Conservation (phyloP, 2,797 vertebrate genomes). For the Ptychobarbus kaznakovi region DNA sequence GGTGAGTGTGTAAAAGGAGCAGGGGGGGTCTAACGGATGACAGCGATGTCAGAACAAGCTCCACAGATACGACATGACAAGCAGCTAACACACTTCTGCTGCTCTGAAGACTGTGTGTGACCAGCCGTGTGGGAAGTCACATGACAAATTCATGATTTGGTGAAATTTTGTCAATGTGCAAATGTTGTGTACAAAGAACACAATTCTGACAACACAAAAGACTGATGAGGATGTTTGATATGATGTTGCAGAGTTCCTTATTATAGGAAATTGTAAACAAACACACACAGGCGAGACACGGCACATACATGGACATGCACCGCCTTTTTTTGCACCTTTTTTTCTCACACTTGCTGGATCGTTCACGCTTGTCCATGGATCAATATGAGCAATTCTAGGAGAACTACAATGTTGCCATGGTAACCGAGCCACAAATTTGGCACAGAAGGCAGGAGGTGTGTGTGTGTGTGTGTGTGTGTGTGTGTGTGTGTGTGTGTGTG, state of each 20-base stretch:
- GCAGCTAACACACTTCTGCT: slow-evolving; percentile 86
- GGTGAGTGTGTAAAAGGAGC: slow-evolving; percentile 52
- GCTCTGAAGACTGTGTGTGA: slow-evolving; percentile 62
- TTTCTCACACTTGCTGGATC: slow-evolving; percentile 90
- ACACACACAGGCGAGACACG: neutral
- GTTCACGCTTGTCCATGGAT: slow-evolving; percentile 94
- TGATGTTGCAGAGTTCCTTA: slow-evolving; percentile 8
- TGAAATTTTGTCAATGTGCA: slow-evolving; percentile 26
- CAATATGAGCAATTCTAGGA: slow-evolving; percentile 99
- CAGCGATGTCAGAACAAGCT: slow-evolving; percentile 81
- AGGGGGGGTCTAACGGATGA: slow-evolving; percentile 68
- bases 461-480: slow-evolving; percentile 67
- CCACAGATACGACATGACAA: slow-evolving; percentile 85
- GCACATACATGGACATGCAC: slow-evolving; percentile 4
- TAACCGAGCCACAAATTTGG: slow-evolving; percentile 95
- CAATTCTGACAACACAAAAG: neutral
- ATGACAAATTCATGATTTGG: slow-evolving; percentile 68
- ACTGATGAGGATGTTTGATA: neutral
- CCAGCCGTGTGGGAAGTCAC: slow-evolving; percentile 72
- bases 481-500: slow-evolving; percentile 65
- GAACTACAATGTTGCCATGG: slow-evolving; percentile 97
- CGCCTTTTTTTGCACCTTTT: slow-evolving; percentile 64
- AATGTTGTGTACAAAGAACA: neutral
- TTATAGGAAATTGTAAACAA: neutral
- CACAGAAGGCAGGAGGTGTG: slow-evolving; percentile 82